Evolutionary conservation across 2,888 invertebrate species (phyloP), one percentile per base, ranked within the genome.

Genomic region (Coecobrya sp.): DNA sequence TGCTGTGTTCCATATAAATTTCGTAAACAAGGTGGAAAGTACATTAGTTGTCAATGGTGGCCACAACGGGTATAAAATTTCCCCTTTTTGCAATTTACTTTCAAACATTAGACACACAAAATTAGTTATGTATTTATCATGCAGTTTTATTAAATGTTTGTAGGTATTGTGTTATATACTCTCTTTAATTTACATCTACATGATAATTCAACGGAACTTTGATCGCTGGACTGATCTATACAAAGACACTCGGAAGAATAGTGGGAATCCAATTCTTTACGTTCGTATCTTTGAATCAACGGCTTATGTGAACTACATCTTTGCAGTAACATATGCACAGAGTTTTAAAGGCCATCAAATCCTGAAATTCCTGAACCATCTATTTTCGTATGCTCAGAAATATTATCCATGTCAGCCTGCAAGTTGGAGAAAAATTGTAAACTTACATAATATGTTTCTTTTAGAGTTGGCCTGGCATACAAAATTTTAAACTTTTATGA

Each of bases 1-100:
- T 79, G 79, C 13, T 79, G 79, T 49, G 79, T 79, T 10, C 79
- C 79, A 2, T 79, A 79, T 13, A 79, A 45, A 52, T 49, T 49
- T 52, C 1, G 10, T 2, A 19, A 13, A 25, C 8, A 27, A 16
- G 3, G 49, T 25, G 79, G 49, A 52, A 45, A 79, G 13, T 79
- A 49, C 25, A 5, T 25, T 13, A 16, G 49, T 11, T 7, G 5
- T 8, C 8, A 45, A 5, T 79, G 45, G 45, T 49, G 52, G 52
- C 79, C 52, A 25, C 79, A 79, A 52, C 19, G 25, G 79, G 79
- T 79, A 73, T 11, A 3, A 0, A 19, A 13, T 8, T 19, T 27
- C 19, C 11, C 4, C n/a, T 27, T 30, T 30, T 68, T 10, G n/a
- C n/a, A n/a, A n/a, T 62, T 62, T 19, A 62, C 70, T 3, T 22